phyloP scores from a whole-genome alignment of 92 coral and sea anemone genomes.

The Palythoa grandiflora region DNA sequence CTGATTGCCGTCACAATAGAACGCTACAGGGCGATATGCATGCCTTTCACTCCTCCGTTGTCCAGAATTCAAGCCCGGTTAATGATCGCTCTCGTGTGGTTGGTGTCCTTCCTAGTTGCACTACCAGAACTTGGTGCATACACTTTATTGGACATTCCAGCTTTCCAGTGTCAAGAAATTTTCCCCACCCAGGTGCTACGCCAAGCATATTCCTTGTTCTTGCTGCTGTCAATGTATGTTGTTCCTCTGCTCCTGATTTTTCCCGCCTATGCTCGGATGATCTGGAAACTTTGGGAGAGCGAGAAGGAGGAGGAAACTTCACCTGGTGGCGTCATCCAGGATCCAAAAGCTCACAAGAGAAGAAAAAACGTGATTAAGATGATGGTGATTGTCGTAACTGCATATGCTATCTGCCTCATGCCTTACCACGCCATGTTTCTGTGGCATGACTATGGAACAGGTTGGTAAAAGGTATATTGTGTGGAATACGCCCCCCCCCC shows the following conservation, averaged over 20 bases:
- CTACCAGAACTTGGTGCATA: slow-evolving; percentile 91
- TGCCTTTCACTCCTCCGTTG: slow-evolving; percentile 86
- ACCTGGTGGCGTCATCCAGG: slow-evolving; percentile 80
- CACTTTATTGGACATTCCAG: background rate
- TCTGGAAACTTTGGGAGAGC: slow-evolving; percentile 74
- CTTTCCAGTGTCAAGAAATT: slow-evolving; percentile 76
- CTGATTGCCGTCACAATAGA: slow-evolving; percentile 93
- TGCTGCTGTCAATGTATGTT: slow-evolving; percentile 78
- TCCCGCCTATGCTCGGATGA: slow-evolving; percentile 89
- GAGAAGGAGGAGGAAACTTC: slow-evolving; percentile 65
- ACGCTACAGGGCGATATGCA: slow-evolving; percentile 92
- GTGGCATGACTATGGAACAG: slow-evolving; percentile 81
- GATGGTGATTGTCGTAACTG: slow-evolving; percentile 91
- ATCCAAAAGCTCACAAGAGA: slow-evolving; percentile 82
- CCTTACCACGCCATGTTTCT: slow-evolving; percentile 82
- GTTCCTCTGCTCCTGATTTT: slow-evolving; percentile 81
- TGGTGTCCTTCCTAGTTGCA: slow-evolving; percentile 83
- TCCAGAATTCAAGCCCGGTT: slow-evolving; percentile 92
- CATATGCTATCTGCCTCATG: slow-evolving; percentile 86
- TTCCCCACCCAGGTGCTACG: slow-evolving; percentile 69
- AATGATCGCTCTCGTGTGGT: slow-evolving; percentile 80
- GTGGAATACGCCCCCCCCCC: too few relatives aligned
- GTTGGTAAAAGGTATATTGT: slow-evolving; percentile 48
- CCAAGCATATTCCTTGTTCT: slow-evolving; percentile 77
- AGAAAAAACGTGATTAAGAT: slow-evolving; percentile 89